Base-by-base conservation (phyloP, 2,888 invertebrate genomes). In the Malthinus seriepunctatus region DNA sequence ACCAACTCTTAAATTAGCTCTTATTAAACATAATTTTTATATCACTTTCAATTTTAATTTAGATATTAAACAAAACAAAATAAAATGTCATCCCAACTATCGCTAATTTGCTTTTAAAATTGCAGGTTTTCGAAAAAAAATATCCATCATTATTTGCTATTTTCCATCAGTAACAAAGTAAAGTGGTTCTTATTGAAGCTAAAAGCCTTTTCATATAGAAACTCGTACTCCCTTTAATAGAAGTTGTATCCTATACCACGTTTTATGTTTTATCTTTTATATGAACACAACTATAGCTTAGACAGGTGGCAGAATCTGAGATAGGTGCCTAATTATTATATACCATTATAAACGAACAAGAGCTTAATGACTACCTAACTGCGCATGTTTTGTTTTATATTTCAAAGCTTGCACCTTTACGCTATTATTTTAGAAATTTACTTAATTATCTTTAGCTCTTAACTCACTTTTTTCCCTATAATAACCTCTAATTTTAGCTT, bases 221-320 rank as follows among this genome's bases (percentile, higher is more conserved):
- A 15, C n/a, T 42, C 9, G 14, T 42, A 39, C 14, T 9, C 9
- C 12, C 15, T 39, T 39, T 14, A 39, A 39, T 39, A 8, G 9
- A 23, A 42, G 14, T 42, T 15, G 39, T 9, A 42, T 42, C 39
- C 23, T 15, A 39, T 15, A 15, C 1, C 14, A n/a, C 39, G 23
- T 15, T 42, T 49, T 55, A 47, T 53, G 23, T 15, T 42, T 49
- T 55, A 47, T 53, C 47, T 53, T 52, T 47, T 44, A 35, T 55
- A 34, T 10, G 34, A 49, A 46, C 23, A 38, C 31, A 35, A 46
- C 44, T 47, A 50, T 39, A 42, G 12, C 39, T 32, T 56, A 48
- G 57, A 57, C 57, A 57, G 57, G 57, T 57, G 57, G 52, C 57
- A 34, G 56, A 57, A 52, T 57, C 51, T 15, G 38, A 57, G 51